Base-by-base conservation (phyloP, 2,113 vertebrate genomes). In the Psittacula cyanocephala region DNA sequence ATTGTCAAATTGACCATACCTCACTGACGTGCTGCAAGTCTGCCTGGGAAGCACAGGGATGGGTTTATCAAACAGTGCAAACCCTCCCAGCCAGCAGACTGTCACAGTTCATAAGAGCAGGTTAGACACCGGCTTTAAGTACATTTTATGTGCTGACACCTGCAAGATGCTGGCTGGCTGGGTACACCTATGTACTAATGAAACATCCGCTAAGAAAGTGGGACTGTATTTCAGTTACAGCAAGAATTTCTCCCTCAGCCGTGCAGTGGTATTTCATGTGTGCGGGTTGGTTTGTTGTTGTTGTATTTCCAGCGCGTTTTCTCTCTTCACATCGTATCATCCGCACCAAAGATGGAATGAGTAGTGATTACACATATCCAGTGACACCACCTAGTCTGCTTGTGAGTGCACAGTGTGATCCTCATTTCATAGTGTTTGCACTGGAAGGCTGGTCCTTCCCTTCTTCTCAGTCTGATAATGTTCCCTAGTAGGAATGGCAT, bases 21-120 rank as follows among this genome's bases (percentile, higher is more conserved):
- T 97, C 95, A 95, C 96, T 96, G 92, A 97, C 47, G 62, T 15
- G 63, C 70, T 94, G 68, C 50, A 83, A 80, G 69, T 82, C 88
- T 86, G 65, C 76, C 89, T 91, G 78, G 63, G 92, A 86, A 89
- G 75, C 71, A 17, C 81, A 50, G 80, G 83, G 85, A 64, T n/a
- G 49, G 92, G 46, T 86, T 88, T 62, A 46, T 53, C 68, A 49
- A 72, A 76, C 33, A 14, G 17, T 50, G 49, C 57, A 74, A 93
- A 77, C 90, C 82, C 69, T 72, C 68, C 71, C 81, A 47, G 53
- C 71, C 86, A 68, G 60, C 53, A 72, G 68, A 31, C 50, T 46
- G 59, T 37, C 87, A 77, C 81, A 85, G 35, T 37, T 79, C 11
- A 1, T n/a, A 13, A 52, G 35, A 69, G 62, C 46, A 78, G 25